Conservation (phyloP, 2,113 vertebrate genomes). For the Cavia aperea region DNA sequence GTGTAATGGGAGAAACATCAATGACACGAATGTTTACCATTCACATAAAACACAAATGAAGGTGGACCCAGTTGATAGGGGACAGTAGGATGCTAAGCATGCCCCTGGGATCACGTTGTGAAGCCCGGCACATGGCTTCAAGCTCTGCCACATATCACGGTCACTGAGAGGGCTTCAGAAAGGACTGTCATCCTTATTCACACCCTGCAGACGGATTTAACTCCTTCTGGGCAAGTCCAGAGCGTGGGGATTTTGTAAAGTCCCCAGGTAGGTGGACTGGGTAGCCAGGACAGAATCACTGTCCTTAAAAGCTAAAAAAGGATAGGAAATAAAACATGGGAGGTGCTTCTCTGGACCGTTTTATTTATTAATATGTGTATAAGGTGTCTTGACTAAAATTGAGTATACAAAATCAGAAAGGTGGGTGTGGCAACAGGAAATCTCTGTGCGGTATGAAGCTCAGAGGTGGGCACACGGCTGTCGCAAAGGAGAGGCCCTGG, state of each 20-base stretch:
- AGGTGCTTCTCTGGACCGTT: not conserved
- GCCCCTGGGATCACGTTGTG: too few relatives aligned
- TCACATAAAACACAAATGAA: not conserved
- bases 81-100: not conserved
- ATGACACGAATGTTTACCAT: not conserved
- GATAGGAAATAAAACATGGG: rapidly evolving
- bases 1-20: not conserved
- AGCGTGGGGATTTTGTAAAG: not conserved
- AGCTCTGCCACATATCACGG: rapidly evolving
- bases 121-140: not conserved
- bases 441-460: not conserved
- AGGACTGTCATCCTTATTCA: not conserved
- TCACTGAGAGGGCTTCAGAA: not conserved
- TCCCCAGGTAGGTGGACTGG: not conserved
- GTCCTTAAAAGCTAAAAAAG: not conserved
- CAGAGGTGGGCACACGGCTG: not conserved
- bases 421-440: not conserved
- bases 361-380: not conserved
- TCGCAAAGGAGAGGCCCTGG: too few relatives aligned
- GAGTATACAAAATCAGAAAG: not conserved
- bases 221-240: not conserved
- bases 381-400: not conserved
- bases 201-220: not conserved
- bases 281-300: not conserved
- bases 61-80: not conserved